phyloP scores from a whole-genome alignment of 2,797 vertebrate genomes.

The Babyrousa celebensis region DNA sequence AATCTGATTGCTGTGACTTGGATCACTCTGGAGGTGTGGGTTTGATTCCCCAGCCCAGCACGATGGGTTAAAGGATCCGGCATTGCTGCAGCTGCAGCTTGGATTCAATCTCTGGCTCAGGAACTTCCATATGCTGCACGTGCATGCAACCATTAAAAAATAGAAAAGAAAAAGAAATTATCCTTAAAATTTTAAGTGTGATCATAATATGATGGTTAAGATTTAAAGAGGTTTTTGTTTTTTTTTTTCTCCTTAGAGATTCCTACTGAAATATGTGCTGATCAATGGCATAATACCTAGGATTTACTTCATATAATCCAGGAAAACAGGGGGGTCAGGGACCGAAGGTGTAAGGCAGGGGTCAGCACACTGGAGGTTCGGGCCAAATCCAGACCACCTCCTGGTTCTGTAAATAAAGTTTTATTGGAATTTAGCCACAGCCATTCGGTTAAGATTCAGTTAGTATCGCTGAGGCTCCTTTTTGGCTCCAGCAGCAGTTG shows the following conservation, averaged over 20 bases:
- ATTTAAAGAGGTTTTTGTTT: not conserved
- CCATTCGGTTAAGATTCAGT: not conserved
- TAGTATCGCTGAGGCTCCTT: not conserved
- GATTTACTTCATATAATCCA: constrained; percentile 23
- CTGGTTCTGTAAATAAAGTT: not conserved
- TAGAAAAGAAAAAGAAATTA: not conserved
- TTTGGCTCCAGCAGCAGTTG: not conserved
- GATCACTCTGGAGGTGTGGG: too few species aligned
- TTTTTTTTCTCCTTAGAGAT: not conserved
- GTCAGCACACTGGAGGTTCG: not conserved
- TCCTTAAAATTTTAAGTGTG: not conserved
- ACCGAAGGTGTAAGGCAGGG: not conserved
- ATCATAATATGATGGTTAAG: not conserved
- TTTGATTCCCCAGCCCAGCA: too few species aligned
- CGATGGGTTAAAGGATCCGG: too few species aligned
- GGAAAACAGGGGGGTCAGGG: not conserved
- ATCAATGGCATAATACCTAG: not conserved
- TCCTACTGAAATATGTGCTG: not conserved
- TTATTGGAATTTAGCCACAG: not conserved
- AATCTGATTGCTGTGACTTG: too few species aligned
- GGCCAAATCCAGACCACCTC: not conserved
- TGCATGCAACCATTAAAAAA: too few species aligned
- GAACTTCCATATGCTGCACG: too few species aligned
- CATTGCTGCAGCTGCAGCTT: too few species aligned
- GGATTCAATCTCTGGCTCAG: too few species aligned